A percentile compares a stretch with the other conserved stretches of the same genome.
These are phyloP conservation scores for Scaptomyza reducta DNA, from an alignment of 2,888 invertebrate species.

Conservation along the genomic window DNA sequence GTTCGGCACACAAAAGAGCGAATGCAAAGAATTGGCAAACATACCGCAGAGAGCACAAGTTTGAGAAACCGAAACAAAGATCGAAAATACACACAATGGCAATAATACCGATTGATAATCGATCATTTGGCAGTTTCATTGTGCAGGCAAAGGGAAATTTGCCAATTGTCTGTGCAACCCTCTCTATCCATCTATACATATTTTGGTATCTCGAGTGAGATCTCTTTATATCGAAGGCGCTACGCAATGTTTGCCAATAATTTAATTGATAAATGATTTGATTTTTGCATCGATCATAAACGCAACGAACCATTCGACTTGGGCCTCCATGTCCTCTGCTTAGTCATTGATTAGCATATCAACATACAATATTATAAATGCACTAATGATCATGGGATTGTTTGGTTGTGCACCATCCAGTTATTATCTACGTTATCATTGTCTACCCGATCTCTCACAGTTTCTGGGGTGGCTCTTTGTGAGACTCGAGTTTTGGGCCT, in stretches of 20 bases:
- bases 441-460: slow-evolving; percentile 41
- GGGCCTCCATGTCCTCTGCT: slow-evolving; percentile 2
- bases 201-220: slow-evolving; percentile 27
- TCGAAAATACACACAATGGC: slow-evolving; percentile 41
- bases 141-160: slow-evolving; percentile 48
- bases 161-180: slow-evolving; percentile 53
- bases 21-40: slow-evolving; percentile 65
- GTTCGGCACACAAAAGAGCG: slow-evolving; percentile 39
- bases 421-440: slow-evolving; percentile 42
- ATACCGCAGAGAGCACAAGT: slow-evolving; percentile 61
- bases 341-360: slow-evolving; percentile 76
- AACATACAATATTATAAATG: slow-evolving; percentile 67
- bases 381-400: slow-evolving; percentile 77
- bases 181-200: slow-evolving; percentile 4
- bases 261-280: slow-evolving; percentile 81
- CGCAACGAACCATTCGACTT: slow-evolving; percentile 36
- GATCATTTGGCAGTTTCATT: slow-evolving; percentile 75
- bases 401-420: slow-evolving; percentile 42
- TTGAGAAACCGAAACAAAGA: slow-evolving; percentile 29
- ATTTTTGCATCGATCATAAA: slow-evolving; percentile 73
- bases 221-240: slow-evolving; percentile 53
- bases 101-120: slow-evolving; percentile 57
- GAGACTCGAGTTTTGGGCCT: slow-evolving; percentile 9
- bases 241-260: slow-evolving; percentile 79
- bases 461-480: slow-evolving; percentile 52